Evolutionary conservation across 2,797 vertebrate genomes (phyloP), one percentile per base, ranked within the genome.

Genomic region (Argyrosomus regius): DNA sequence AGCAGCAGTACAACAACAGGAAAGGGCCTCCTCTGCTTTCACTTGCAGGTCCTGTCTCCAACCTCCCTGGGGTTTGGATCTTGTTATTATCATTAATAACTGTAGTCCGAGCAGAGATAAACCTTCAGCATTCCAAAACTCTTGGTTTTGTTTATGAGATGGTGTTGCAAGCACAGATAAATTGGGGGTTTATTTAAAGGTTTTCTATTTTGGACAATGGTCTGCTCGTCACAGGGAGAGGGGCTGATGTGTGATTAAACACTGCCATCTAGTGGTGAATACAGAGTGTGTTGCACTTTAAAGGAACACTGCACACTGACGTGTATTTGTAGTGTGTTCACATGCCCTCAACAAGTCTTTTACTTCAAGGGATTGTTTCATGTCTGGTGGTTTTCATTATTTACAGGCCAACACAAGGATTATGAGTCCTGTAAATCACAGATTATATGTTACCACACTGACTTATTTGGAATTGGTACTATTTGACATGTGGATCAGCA

Each of bases 91-190:
- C 93, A 92, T 93, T 91, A 93, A 93, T 92, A 92, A 92, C 87
- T 91, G 85, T 83, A 80, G 91, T 84, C 81, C 35, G 54, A 85
- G 87, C 84, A 85, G 90, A 93, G 95, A 95, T 96, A 95, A 95
- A 94, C 92, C 92, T 90, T 86, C 90, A 84, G 91, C 94, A 95
- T 95, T 95, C 93, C 94, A 92, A 90, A 89, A 93, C 89, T 87
- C 90, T 91, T 82, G 75, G 89, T 94, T 89, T 92, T 93, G 91
- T 94, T 92, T 93, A 94, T 91, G 91, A 85, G 83, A 94, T 91
- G 84, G 84, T 95, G 94, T 93, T 90, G 91, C 94, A 95, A 95
- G 85, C 91, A 81, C 82, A 93, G 93, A 96, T 95, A 93, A 92
- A 91, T 80, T 88, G 71, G 81, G 77, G 75, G 85, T 92, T 94